Percentiles rank a stretch among this genome's conserved stretches.
Conservation (phyloP, 2,888 invertebrate genomes). For the Amphipyra berbera region DNA sequence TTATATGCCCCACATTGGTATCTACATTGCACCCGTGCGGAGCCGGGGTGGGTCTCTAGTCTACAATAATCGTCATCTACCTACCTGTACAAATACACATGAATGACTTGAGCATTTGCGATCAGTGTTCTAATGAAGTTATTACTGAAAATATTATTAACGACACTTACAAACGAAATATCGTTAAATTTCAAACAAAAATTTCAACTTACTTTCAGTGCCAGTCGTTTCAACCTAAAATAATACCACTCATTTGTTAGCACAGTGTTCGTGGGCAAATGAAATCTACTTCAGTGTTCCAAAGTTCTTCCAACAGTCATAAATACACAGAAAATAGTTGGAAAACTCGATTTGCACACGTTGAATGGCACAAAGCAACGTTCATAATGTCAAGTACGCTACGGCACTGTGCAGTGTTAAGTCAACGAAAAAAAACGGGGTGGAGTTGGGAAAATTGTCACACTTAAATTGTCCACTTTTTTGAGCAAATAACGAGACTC, state of each 20-base stretch:
- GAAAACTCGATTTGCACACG: slow-evolving; percentile 64
- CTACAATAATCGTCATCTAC: background rate
- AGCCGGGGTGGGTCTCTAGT: too few species aligned
- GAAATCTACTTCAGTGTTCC: slow-evolving; percentile 41
- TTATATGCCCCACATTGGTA: too few species aligned
- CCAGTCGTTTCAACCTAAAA: slow-evolving; percentile 7
- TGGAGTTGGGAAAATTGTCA: slow-evolving; percentile 54
- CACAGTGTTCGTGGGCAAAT: slow-evolving; percentile 33
- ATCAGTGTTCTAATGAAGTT: too few species aligned
- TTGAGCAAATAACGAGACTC: slow-evolving; percentile 53
- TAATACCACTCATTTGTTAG: slow-evolving; percentile 25
- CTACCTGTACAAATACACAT: too few species aligned
- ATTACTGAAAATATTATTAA: too few species aligned
- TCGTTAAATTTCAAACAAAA: background rate
- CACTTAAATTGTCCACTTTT: slow-evolving; percentile 35
- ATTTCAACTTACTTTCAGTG: too few species aligned
- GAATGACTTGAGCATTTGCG: too few species aligned
- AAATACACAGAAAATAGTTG: slow-evolving; percentile 61
- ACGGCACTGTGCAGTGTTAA: slow-evolving; percentile 50
- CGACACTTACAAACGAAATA: too few species aligned
- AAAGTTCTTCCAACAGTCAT: slow-evolving; percentile 26
- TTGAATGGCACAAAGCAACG: slow-evolving; percentile 57
- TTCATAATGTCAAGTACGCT: slow-evolving; percentile 68
- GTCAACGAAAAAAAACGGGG: slow-evolving; percentile 5
- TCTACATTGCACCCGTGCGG: too few species aligned